Base-by-base conservation (phyloP, 1,140 invertebrate genomes). In the Drosophila paulistorum region DNA sequence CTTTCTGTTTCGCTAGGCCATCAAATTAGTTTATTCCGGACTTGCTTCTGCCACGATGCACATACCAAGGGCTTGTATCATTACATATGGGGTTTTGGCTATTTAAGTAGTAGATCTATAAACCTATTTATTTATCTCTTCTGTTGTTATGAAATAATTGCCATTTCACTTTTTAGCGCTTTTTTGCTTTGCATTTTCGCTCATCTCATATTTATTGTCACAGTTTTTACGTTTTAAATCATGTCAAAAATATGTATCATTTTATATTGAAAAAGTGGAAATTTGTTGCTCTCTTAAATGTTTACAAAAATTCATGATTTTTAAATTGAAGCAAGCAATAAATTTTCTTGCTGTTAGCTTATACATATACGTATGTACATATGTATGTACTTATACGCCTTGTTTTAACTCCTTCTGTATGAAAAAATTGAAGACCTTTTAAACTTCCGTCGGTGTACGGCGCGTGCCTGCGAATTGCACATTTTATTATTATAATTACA, bases 231-330 rank as follows among this genome's bases (percentile, higher is more conserved):
- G 41, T 14, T 54, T 30, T 66, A n/a, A 65, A 33, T 13, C 14
- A 61, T 41, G 37, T 66, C 17, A 26, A 81, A 81, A 74, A 81
- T 77, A 65, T 59, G 14, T 42, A 57, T 4, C 41, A 55, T 62
- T 51, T 73, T 0, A 17, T 11, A 57, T 14, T 66, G 37, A 17
- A 48, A 26, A 23, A 30, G 17, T 5, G 3, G 11, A 7, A 13
- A 39, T 62, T 6, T 13, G 17, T n/a, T 42, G 42, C 17, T 23
- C 17, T 5, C 60, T 62, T 62, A 64, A 64, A 45, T 20, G 14
- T 39, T 35, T 59, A 59, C 30, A 11, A 39, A 59, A 55, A 55
- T n/a, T 55, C 13, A 35, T 58, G 13, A 13, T 17, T 17, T 17
- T 61, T 23, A 42, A 42, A 41, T 23, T 14, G 13, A 20, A 6